A percentile compares a stretch with the other conserved stretches of the same genome.
Conservation (phyloP, 2,113 vertebrate species). For the Otolemur garnettii region DNA sequence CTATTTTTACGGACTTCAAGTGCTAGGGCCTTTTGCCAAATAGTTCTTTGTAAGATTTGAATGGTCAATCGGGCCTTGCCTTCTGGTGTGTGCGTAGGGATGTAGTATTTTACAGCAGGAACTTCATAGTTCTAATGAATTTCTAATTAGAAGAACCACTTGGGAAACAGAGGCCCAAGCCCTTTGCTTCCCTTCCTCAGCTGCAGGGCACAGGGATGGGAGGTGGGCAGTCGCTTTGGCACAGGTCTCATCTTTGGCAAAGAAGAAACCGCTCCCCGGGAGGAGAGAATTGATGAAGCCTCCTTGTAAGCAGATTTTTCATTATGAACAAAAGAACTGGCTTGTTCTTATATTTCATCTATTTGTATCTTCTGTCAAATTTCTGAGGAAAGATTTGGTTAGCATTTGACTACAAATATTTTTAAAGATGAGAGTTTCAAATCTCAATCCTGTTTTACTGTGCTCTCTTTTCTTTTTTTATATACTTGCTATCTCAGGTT, state of each 20-base stretch:
- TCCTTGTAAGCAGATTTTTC: not conserved
- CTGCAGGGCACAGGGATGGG: not conserved
- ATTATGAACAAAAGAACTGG: not conserved
- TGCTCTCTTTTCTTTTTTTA: conserved; percentile 38
- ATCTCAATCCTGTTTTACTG: not conserved
- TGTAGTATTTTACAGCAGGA: not conserved
- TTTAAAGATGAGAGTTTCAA: not conserved
- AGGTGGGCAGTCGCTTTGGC: not conserved
- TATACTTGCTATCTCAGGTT: not conserved
- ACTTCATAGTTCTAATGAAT: not conserved
- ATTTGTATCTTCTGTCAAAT: not conserved
- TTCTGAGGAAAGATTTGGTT: conserved; percentile 27
- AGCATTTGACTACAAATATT: conserved; percentile 36
- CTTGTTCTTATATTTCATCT: not conserved
- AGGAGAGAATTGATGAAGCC: not conserved
- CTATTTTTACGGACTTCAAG: not conserved
- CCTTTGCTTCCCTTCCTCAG: not conserved
- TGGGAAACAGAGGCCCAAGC: not conserved
- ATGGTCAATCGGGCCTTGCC: not conserved
- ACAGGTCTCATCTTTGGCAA: not conserved
- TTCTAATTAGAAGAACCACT: conserved; percentile 43
- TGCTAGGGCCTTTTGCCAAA: not conserved
- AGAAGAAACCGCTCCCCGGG: not conserved
- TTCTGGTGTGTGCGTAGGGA: not conserved
- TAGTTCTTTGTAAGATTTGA: conserved; percentile 35